Evolutionary conservation across 2,113 vertebrate species (phyloP), one percentile per base, ranked within the genome.

Genomic region (Prionailurus viverrinus): DNA sequence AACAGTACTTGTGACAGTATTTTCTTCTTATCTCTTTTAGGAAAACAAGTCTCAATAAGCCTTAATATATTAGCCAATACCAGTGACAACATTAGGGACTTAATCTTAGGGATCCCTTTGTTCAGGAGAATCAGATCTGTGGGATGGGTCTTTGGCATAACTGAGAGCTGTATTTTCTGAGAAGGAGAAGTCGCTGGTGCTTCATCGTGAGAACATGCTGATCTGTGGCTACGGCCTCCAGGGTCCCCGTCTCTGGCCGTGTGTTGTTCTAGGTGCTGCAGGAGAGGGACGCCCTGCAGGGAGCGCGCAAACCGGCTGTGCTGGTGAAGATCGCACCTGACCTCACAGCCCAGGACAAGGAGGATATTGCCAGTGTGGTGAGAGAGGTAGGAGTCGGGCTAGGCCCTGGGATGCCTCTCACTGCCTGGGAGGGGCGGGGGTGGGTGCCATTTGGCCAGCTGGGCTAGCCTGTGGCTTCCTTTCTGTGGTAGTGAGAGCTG

Each of bases 281-380:
- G 8, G 99, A 99, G 96, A 99, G 99, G 33, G 99, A 99, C 3
- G 73, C 94, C 25, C 97, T 99, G 96, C 98, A 98, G 94, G 97
- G 89, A 1, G 51, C 94, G 13, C 98, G 0, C 36, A 99, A 98
- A 92, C 99, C 99, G 0, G 99, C 99, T 0, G 98, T 99, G 63
- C 98, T 99, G 97, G 99, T 99, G 96, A 99, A 99, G 98, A 99
- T 99, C 0, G 99, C 99, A 2, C 99, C 99, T 0, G 99, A 99
- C 98, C 99, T 99, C 95, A 99, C 98, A 0, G 11, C 93, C 0
- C 99, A 99, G 98, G 99, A 99, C 98, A 99, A 99, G 97, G 98
- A 96, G 98, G 99, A 99, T 96, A 99, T 99, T 0, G 99, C 99
- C 53, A 98, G 98, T 0, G 98, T 99, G 51, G 96, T 99, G 81